Evolutionary conservation across 2,888 invertebrate species (phyloP), one percentile per base, ranked within the genome.

Genomic region (Malachius bipustulatus): DNA sequence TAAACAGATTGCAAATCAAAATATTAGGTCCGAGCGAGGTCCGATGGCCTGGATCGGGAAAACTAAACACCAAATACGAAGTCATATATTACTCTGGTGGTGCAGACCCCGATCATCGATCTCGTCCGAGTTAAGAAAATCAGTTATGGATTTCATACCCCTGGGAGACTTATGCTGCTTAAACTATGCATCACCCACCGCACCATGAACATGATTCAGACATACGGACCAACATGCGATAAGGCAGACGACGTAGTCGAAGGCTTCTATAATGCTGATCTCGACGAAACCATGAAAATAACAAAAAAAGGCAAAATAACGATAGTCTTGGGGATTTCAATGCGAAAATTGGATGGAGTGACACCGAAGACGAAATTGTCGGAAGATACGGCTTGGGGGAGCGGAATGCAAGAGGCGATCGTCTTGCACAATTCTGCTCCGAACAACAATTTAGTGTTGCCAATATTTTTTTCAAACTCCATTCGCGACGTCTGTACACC

Each of bases 361-460:
- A 24, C n/a, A n/a, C n/a, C n/a, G n/a, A n/a, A n/a, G n/a, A n/a
- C n/a, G n/a, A n/a, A n/a, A n/a, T n/a, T n/a, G n/a, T n/a, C n/a
- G n/a, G n/a, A n/a, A n/a, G n/a, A n/a, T n/a, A n/a, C n/a, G n/a
- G n/a, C n/a, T n/a, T n/a, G n/a, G n/a, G n/a, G n/a, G n/a, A n/a
- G n/a, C n/a, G n/a, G n/a, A n/a, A n/a, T n/a, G n/a, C n/a, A 16
- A 39, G 49, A 28, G 41, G 44, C 19, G 39, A 48, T 8, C 19
- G 43, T 28, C 32, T 47, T 19, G 19, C 44, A 16, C 30, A 48
- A 33, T 48, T 47, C 28, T 47, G 44, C 29, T 10, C 34, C 37
- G 45, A 50, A 32, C 15, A 40, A 10, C 27, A 44, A 26, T 35
- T 45, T 15, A 32, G 39, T 11, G 42, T 47, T n/a, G n/a, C n/a